A percentile compares a stretch with the other conserved stretches of the same genome.
phyloP scores from a whole-genome alignment of 1,140 invertebrate species.

The Drosophila busckii region DNA sequence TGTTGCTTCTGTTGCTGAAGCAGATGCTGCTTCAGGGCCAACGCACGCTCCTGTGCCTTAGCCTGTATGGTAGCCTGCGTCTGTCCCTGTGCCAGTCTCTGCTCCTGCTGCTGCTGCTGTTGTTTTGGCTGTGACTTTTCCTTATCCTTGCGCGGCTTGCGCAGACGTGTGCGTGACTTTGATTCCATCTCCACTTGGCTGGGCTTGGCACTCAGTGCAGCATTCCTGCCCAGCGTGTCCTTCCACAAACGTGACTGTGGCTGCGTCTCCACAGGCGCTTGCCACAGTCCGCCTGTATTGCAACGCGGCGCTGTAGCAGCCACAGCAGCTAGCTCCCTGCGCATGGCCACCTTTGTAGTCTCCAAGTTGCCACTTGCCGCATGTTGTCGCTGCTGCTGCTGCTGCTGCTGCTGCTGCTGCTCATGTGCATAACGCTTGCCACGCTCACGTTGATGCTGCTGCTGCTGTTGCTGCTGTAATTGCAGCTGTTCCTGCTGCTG shows the following conservation, averaged over 20 bases:
- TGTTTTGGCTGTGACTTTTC: neutral
- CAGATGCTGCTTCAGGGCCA: neutral
- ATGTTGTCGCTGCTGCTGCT: constrained; percentile 8
- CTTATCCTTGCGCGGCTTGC: constrained; percentile 17
- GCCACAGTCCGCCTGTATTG: constrained; percentile 16
- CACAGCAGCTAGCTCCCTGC: constrained; percentile 38
- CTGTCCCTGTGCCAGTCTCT: neutral
- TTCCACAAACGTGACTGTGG: neutral
- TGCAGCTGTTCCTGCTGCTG: constrained; percentile 1
- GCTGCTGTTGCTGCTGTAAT: constrained; percentile 2
- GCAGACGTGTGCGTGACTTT: neutral
- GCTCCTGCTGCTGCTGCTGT: neutral
- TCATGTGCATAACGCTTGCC: constrained; percentile 1
- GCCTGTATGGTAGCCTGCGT: too few species aligned
- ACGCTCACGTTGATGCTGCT: neutral
- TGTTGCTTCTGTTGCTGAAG: neutral
- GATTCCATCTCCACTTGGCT: neutral
- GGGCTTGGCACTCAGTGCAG: constrained; percentile 1
- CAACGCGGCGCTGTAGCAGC: constrained; percentile 27
- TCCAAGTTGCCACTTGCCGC: neutral
- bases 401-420: constrained; percentile 5
- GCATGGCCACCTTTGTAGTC: constrained; percentile 2
- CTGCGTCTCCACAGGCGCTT: constrained; percentile 2
- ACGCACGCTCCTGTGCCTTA: neutral
- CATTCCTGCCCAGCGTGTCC: constrained; percentile 14